A percentile compares a stretch with the other conserved stretches of the same genome.
These are phyloP conservation scores for Phasia obesa DNA, from an alignment of 2,888 invertebrate genomes.

Conservation along the genomic window DNA sequence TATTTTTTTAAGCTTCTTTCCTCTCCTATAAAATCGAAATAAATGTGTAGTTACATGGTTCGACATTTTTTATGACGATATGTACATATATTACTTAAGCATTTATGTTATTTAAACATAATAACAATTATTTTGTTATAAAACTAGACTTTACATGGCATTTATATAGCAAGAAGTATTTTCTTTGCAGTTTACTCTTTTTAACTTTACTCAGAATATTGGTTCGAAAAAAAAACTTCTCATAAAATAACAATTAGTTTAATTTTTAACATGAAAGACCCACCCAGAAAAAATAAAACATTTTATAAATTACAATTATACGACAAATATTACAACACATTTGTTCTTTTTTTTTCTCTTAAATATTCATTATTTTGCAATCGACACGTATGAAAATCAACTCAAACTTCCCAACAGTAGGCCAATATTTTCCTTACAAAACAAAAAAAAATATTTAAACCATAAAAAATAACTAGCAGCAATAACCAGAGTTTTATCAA, in stretches of 20 bases:
- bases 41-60: no score
- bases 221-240: constrained; percentile 6
- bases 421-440: neutral
- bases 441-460: constrained; percentile 5
- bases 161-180: constrained; percentile 22
- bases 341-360: no score
- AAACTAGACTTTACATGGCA: constrained; percentile 11
- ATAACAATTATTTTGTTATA: constrained; percentile 34
- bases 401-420: constrained; percentile 12
- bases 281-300: constrained; percentile 58
- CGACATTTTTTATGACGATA: no score
- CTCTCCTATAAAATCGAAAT: no score
- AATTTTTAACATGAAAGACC: constrained; percentile 51
- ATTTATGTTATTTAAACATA: neutral
- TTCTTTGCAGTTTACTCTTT: neutral
- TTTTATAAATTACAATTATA: constrained; percentile 57
- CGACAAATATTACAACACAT: constrained; percentile 64
- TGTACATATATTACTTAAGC: no score
- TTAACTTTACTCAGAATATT: neutral
- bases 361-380: constrained; percentile 25
- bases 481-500: constrained; percentile 12
- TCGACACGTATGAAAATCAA: constrained; percentile 51
- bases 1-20: no score
- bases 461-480: constrained; percentile 17
- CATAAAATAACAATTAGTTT: constrained; percentile 49